Evolutionary conservation across 2,113 vertebrate species (phyloP), one percentile per base, ranked within the genome.

Genomic region (Rhinoptilus africanus): DNA sequence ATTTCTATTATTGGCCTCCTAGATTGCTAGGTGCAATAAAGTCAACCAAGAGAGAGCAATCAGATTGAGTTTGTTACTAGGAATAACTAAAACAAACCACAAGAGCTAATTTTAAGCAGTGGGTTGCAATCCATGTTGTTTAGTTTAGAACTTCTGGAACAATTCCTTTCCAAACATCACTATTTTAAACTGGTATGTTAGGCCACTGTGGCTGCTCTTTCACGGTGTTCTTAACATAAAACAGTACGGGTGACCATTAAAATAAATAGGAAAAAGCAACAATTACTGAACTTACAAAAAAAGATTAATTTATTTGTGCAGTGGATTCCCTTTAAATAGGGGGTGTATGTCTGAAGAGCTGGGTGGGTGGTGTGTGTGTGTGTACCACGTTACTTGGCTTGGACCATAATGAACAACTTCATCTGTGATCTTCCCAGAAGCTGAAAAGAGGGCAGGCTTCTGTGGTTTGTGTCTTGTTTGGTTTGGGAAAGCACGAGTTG

Each of bases 61-160:
- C 85, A 66, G 93, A 96, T 97, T 96, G 82, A 92, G 34, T 92
- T 91, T 94, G 83, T 91, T 96, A 72, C 95, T 96, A 88, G 85
- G 88, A 96, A 94, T 96, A 95, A 63, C 66, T 89, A 53, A 75
- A 97, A 69, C 67, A 92, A 90, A 74, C 95, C 86, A 57, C 80
- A 90, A 73, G 96, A 77, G 51, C 67, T 93, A 73, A 95, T 85
- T 94, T 97, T 96, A 93, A 95, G 68, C 77, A 71, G 54, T 75
- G 63, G 68, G 8, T 69, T 95, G 35, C 91, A 94, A 88, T 89
- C 80, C 34, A 10, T n/a, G 43, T 75, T 93, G 43, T 94, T 85
- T 85, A 56, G 37, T 95, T 94, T 90, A 86, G 67, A 88, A 41
- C 32, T 53, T 77, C 45, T 85, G n/a, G 59, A 85, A 22, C 13